phyloP scores from a whole-genome alignment of 1,140 invertebrate genomes.

The Dufourea novaeangliae region DNA sequence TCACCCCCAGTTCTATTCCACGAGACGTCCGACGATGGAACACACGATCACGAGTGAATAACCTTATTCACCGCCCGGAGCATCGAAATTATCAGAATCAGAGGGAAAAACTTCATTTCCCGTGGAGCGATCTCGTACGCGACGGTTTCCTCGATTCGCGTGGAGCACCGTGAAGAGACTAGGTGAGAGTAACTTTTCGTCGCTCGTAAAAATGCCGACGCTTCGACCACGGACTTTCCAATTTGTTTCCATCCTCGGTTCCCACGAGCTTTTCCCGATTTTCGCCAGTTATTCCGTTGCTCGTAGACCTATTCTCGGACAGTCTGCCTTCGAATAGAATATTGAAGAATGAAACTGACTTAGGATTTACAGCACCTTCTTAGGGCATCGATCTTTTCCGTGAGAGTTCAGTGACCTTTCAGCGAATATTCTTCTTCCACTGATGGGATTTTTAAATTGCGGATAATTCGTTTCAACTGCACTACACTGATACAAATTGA shows the following conservation, averaged over 20 bases:
- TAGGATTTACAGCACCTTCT: not conserved
- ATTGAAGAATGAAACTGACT: not conserved
- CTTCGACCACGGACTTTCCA: constrained; percentile 34
- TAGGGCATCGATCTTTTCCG: not conserved
- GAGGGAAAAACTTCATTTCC: constrained; percentile 33
- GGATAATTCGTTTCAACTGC: not conserved
- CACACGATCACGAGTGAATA: not conserved
- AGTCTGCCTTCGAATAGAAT: not conserved
- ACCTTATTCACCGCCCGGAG: not conserved
- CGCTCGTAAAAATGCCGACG: constrained; percentile 23
- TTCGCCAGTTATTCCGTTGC: not conserved
- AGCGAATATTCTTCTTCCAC: not conserved
- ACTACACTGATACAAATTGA: not conserved
- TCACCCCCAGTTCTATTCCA: constrained; percentile 2
- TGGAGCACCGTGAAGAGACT: not conserved
- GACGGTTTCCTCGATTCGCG: constrained; percentile 10
- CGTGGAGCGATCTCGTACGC: constrained; percentile 28
- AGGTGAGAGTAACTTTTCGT: not conserved
- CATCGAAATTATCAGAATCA: constrained; percentile 30
- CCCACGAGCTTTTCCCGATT: not conserved
- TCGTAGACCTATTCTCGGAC: not conserved
- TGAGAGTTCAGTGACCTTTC: not conserved
- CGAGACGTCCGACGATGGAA: not conserved
- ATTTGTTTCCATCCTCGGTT: constrained; percentile 40
- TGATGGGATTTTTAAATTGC: not conserved